Evolutionary conservation across 2,797 vertebrate genomes (phyloP).

Genomic region (Moxostoma hubbsi): DNA sequence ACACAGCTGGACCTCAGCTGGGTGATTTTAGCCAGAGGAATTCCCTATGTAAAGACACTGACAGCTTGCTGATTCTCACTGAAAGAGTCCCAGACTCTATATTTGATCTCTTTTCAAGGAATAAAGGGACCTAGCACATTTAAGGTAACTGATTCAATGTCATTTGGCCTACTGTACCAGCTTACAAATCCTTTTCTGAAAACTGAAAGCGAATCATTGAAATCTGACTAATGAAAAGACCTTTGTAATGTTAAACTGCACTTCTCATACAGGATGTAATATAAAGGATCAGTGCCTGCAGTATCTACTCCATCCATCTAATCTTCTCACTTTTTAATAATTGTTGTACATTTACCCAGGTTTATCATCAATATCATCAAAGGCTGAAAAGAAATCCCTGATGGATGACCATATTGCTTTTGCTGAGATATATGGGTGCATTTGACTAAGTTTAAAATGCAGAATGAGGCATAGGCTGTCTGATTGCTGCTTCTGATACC

Average conservation of each 20-base stretch:
- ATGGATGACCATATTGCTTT: not conserved
- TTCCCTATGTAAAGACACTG: constrained; percentile 17
- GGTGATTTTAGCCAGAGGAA: constrained; percentile 14
- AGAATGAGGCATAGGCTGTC: not conserved
- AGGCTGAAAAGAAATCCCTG: constrained; percentile 1
- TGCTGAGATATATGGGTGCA: constrained; percentile 5
- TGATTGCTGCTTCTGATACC: not conserved
- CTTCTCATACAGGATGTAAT: no score
- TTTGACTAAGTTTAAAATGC: constrained; percentile 40
- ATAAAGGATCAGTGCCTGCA: no score
- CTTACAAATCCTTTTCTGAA: not conserved
- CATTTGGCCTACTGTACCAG: constrained; percentile 7
- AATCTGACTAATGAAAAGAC: no score
- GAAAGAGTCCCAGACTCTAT: not conserved
- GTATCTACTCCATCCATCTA: constrained; percentile 8
- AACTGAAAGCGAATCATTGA: no score
- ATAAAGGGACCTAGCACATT: constrained; percentile 29
- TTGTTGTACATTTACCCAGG: not conserved
- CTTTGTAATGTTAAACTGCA: no score
- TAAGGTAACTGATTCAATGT: constrained; percentile 44
- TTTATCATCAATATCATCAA: constrained; percentile 33
- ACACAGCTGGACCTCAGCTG: not conserved
- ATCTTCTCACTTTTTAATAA: not conserved
- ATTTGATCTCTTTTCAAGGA: constrained; percentile 16
- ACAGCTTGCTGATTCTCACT: constrained; percentile 21